Base-by-base conservation (phyloP, 2,113 vertebrate species). In the Octodon degus region DNA sequence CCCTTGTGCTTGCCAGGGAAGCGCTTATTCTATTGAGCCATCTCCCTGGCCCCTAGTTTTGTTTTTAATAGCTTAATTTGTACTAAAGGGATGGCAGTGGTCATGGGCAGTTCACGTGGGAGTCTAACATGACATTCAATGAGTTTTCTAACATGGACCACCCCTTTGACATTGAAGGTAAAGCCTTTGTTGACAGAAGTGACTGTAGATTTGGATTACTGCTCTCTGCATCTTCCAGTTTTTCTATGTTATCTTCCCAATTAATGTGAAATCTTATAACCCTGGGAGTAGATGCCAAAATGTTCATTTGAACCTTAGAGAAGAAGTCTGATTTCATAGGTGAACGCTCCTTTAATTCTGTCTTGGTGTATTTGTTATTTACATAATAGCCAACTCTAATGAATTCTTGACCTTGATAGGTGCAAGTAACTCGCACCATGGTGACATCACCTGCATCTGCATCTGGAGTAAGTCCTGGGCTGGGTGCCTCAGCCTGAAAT, bases 81-180 rank as follows among this genome's bases (percentile, higher is more conserved):
- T 97, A 97, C 98, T 97, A 98, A 98, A 98, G 90, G 20, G 86
- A 90, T 94, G 98, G 96, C 95, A 97, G 96, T 96, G 95, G 98
- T 99, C 98, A 99, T 98, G 99, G 98, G 98, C 99, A 99, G 98
- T 99, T 98, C 99, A 99, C 99, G 97, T 99, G 98, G 97, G 99
- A 99, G 98, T 99, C 99, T 98, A 99, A 98, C 99, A 99, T 99
- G 83, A 99, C 98, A 97, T 98, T 99, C 96, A 99, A 94, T 85
- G 99, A 99, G 82, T 99, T 99, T 98, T 99, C 99, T 97, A 98
- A 99, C 67, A 98, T 98, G 94, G 98, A 98, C 98, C 99, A 99
- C 53, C 98, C 98, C 97, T 99, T 99, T 89, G 99, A 99, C 65
- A 98, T 98, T 96, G 99, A 99, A 96, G 99, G 98, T 97, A 99